Conservation (phyloP, 2,888 invertebrate species). For the Fabriciana adippe region DNA sequence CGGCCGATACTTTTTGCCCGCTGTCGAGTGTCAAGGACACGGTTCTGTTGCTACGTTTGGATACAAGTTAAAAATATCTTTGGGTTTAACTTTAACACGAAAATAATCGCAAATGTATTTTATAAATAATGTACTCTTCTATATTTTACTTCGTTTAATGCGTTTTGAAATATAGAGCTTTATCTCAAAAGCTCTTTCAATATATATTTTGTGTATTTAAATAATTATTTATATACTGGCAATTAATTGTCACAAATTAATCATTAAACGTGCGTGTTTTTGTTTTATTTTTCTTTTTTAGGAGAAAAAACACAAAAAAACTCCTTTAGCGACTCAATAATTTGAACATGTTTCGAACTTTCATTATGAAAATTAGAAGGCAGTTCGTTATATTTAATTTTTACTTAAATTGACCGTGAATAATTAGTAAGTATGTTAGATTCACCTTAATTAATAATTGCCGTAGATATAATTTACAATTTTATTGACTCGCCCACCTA, state of each 20-base stretch:
- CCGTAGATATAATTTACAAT: conserved; percentile 19
- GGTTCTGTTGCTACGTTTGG: conserved; percentile 62
- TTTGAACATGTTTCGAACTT: not conserved
- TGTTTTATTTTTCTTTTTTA: too few relatives aligned
- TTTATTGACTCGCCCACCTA: conserved; percentile 31
- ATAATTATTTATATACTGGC: too few relatives aligned
- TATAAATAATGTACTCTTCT: not conserved
- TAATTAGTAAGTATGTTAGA: conserved; percentile 27
- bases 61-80: conserved; percentile 40
- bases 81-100: conserved; percentile 40
- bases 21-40: conserved; percentile 77
- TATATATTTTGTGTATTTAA: too few relatives aligned
- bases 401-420: conserved; percentile 25
- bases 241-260: too few relatives aligned
- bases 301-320: too few relatives aligned
- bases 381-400: conserved; percentile 6
- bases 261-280: too few relatives aligned
- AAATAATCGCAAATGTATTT: conserved; percentile 21
- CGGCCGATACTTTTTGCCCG: conserved; percentile 75
- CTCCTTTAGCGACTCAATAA: not conserved
- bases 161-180: not conserved
- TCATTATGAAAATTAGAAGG: conserved; percentile 10
- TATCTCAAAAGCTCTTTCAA: too few relatives aligned
- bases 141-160: conserved; percentile 6
- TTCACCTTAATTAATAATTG: conserved; percentile 22